phyloP scores from a whole-genome alignment of 2,113 vertebrate species.

The Electrona antarctica region DNA sequence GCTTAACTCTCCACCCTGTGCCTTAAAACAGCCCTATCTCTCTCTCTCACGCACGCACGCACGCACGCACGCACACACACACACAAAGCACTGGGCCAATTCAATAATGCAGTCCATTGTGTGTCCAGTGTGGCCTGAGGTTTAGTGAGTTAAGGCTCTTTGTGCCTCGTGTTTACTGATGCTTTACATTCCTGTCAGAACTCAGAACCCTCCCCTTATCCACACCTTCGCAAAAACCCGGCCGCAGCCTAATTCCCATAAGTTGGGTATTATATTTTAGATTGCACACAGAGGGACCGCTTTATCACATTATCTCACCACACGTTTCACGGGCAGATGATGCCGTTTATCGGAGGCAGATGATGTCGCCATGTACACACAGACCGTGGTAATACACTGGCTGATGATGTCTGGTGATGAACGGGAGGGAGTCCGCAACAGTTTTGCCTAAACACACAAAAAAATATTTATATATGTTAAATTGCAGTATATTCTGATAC shows the following conservation, averaged over 20 bases:
- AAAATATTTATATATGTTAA: no score
- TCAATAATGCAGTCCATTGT: conserved; percentile 66
- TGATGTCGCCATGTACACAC: conserved; percentile 22
- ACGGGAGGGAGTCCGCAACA: no score
- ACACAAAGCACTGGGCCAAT: conserved; percentile 61
- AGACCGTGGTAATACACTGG: background rate
- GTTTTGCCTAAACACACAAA: no score
- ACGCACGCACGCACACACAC: background rate
- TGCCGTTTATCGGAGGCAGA: conserved; percentile 16
- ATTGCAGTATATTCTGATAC: no score
- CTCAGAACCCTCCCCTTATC: conserved; percentile 33
- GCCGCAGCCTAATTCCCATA: conserved; percentile 47
- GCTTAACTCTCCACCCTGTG: conserved; percentile 66
- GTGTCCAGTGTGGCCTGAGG: conserved; percentile 59
- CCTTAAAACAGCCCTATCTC: conserved; percentile 64
- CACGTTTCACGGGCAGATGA: conserved; percentile 33
- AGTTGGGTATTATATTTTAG: conserved; percentile 52
- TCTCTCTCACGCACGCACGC: background rate
- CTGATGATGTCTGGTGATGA: no score
- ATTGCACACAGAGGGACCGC: conserved; percentile 29
- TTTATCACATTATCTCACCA: conserved; percentile 49
- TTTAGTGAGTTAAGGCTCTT: conserved; percentile 64
- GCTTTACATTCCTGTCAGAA: conserved; percentile 62
- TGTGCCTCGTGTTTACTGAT: conserved; percentile 69
- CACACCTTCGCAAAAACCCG: conserved; percentile 58